These are phyloP conservation scores for Cebidichthys violaceus DNA, from an alignment of 2,113 vertebrate species.

Conservation along the genomic window DNA sequence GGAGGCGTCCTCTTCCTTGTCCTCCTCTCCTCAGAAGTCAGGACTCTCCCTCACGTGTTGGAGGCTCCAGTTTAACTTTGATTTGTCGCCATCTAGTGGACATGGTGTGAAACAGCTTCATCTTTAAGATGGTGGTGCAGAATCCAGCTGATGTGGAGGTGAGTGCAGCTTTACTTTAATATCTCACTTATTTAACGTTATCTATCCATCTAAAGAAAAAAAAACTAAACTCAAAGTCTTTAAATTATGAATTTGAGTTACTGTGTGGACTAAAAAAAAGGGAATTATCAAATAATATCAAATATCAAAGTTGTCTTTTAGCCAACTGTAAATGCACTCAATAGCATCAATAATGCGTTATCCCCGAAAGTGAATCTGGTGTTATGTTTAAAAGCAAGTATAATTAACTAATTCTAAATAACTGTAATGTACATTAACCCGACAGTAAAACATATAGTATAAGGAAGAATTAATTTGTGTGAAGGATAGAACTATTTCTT, in stretches of 20 bases:
- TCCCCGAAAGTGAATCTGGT: neutral
- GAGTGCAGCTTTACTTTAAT: neutral
- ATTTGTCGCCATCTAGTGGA: conserved; percentile 32
- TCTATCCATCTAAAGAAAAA: neutral
- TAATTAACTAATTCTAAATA: neutral
- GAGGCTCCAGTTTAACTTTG: neutral
- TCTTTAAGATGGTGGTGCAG: neutral
- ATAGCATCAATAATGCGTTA: neutral
- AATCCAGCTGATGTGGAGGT: neutral
- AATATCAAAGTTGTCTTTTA: neutral
- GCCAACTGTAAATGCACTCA: neutral
- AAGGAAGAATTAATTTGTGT: neutral
- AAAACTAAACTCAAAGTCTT: neutral
- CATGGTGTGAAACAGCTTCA: neutral
- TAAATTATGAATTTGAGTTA: neutral
- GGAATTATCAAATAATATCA: no score
- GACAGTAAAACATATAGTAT: neutral
- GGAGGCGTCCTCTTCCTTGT: no score
- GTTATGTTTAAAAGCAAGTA: neutral
- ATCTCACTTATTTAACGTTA: neutral
- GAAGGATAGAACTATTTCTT: neutral
- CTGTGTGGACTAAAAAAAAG: neutral
- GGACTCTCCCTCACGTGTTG: neutral
- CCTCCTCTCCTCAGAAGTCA: neutral
- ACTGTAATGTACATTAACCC: neutral